phyloP scores from a whole-genome alignment of 2,113 vertebrate genomes.

The Pseudolaguvia tuberculata region DNA sequence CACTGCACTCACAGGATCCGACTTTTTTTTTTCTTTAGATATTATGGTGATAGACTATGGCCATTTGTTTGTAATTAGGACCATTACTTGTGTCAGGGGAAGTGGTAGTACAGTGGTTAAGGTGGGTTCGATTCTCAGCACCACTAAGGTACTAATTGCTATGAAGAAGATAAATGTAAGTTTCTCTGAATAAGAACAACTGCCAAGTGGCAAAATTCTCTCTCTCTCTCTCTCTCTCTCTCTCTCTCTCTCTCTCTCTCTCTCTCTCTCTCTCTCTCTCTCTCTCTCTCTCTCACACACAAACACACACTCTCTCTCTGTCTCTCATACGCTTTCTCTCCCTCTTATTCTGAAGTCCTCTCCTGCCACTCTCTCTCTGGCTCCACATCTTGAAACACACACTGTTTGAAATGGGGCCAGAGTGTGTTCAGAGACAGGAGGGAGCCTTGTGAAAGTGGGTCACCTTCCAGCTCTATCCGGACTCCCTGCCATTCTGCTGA shows the following conservation, averaged over 20 bases:
- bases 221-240: no score
- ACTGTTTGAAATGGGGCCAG: constrained; percentile 65
- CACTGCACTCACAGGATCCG: no score
- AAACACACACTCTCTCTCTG: no score
- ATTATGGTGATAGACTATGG: constrained; percentile 1
- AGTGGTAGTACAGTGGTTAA: no score
- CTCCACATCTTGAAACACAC: constrained; percentile 50
- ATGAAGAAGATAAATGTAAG: no score
- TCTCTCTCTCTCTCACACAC: no score
- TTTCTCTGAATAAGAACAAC: no score
- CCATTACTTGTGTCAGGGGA: neutral
- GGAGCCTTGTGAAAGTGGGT: constrained; percentile 65
- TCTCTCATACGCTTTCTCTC: neutral
- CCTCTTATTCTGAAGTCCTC: neutral
- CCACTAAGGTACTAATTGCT: no score
- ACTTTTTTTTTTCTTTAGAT: no score
- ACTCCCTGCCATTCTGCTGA: constrained; percentile 50
- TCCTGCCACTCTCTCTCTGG: constrained; percentile 7
- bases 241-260: no score
- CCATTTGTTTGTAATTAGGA: neutral
- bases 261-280: neutral
- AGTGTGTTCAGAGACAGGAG: constrained; percentile 52
- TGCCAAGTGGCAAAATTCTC: no score
- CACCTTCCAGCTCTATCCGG: constrained; percentile 61
- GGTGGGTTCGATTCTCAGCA: no score